A percentile compares a stretch with the other conserved stretches of the same genome.
These are phyloP conservation scores for Microtus pennsylvanicus DNA, from an alignment of 2,113 vertebrate genomes.

Conservation along the genomic window DNA sequence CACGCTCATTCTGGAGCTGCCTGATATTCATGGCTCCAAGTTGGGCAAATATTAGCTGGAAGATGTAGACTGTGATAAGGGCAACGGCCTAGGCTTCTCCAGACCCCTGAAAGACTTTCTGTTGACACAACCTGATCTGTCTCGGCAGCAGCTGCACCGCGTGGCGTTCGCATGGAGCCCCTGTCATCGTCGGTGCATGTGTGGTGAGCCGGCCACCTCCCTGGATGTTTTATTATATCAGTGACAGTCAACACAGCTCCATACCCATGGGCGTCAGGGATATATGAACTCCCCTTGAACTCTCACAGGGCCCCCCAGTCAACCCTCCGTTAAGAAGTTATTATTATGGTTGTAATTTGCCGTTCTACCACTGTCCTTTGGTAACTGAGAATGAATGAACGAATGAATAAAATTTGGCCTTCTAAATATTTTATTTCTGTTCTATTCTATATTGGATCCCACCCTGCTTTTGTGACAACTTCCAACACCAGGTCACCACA, in stretches of 20 bases:
- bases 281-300: not conserved
- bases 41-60: conserved; percentile 54
- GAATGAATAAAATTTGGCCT: not conserved
- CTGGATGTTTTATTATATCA: rapidly evolving
- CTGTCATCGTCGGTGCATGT: rapidly evolving
- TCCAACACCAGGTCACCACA: not conserved
- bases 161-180: rapidly evolving
- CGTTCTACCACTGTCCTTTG: not conserved
- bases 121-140: not conserved
- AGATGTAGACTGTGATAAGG: not conserved
- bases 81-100: not conserved
- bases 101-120: not conserved
- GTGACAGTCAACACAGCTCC: not conserved
- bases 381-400: not conserved
- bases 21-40: not conserved
- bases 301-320: not conserved
- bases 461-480: not conserved
- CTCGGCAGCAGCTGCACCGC: not conserved
- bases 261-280: not conserved
- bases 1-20: not conserved
- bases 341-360: not conserved
- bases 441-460: not conserved
- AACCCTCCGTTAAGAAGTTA: rapidly evolving
- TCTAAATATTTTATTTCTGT: not conserved
- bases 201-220: rapidly evolving